Evolutionary conservation across 1,140 invertebrate species (phyloP).

Genomic region (Ridgeia piscesae): DNA sequence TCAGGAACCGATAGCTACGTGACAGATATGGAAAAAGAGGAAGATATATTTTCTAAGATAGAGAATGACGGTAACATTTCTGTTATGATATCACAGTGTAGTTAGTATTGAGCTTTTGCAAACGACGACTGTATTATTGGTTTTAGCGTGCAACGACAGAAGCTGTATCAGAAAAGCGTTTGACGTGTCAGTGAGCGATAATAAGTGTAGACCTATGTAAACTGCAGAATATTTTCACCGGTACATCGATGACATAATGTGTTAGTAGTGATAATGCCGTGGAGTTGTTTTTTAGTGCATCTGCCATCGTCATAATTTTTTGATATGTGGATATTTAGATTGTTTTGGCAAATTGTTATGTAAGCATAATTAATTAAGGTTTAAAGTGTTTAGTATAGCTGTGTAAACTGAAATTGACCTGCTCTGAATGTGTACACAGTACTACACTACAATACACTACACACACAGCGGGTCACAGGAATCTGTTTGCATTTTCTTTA

Average conservation of each 20-base stretch:
- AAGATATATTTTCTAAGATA: background rate
- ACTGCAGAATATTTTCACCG: background rate
- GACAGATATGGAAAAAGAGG: background rate
- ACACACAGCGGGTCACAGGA: no score
- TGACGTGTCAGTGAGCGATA: conserved; percentile 3
- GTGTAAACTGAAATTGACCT: no score
- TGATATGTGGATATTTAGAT: no score
- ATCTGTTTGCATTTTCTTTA: no score
- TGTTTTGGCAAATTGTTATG: no score
- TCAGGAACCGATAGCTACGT: background rate
- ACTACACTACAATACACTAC: no score
- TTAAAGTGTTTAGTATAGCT: no score
- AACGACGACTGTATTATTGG: background rate
- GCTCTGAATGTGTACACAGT: no score
- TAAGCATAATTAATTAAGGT: no score
- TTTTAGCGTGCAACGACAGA: background rate
- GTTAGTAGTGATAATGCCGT: no score
- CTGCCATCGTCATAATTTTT: no score
- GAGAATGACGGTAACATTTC: background rate
- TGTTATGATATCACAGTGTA: background rate
- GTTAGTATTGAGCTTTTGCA: background rate
- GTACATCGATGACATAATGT: background rate
- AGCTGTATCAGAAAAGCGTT: background rate
- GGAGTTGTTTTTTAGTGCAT: no score
- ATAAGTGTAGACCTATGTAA: background rate